Evolutionary conservation across 2,113 vertebrate genomes (phyloP), one percentile per base, ranked within the genome.

Genomic region (Otus sunia): DNA sequence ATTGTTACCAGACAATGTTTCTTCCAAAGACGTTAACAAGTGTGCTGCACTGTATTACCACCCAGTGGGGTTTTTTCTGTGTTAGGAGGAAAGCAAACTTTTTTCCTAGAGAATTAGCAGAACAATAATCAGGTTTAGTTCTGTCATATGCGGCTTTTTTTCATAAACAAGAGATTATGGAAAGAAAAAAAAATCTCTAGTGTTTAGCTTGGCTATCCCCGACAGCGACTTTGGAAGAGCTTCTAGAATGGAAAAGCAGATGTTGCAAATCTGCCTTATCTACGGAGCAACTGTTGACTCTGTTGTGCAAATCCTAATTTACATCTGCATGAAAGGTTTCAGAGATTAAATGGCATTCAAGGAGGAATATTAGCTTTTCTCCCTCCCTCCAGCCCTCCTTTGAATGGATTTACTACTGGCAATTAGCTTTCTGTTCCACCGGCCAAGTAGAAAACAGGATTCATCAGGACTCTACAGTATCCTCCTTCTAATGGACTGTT

Each of bases 371-470:
- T 96, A 97, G 88, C 97, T 95, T 96, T 97, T 95, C 92, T 96
- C 93, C 92, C 87, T 96, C 95, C 95, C 94, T 96, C 92, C 93
- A 94, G 95, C 81, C 50, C 49, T 92, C 87, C 93, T 97, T 94
- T 97, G 96, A 97, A 95, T 96, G 93, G 93, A 93, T 97, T 96
- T 97, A 97, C 95, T 96, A 93, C 94, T 97, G 53, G 96, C 96
- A 97, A 97, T 97, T 97, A 96, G 97, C 93, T 97, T 97, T 97
- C 97, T 96, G 95, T 97, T 97, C 96, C 96, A 94, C 93, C 60
- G 80, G 95, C 95, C 96, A 97, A 97, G 97, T 96, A 97, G 95
- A 97, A 97, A 97, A 97, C 96, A 97, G 94, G 96, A 97, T 97
- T 97, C 97, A 94, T 95, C 85, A 81, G 84, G 89, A 90, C 87